Percentiles rank a stretch among this genome's conserved stretches.
phyloP scores from a whole-genome alignment of 2,797 vertebrate genomes.

The Pygocentrus nattereri region DNA sequence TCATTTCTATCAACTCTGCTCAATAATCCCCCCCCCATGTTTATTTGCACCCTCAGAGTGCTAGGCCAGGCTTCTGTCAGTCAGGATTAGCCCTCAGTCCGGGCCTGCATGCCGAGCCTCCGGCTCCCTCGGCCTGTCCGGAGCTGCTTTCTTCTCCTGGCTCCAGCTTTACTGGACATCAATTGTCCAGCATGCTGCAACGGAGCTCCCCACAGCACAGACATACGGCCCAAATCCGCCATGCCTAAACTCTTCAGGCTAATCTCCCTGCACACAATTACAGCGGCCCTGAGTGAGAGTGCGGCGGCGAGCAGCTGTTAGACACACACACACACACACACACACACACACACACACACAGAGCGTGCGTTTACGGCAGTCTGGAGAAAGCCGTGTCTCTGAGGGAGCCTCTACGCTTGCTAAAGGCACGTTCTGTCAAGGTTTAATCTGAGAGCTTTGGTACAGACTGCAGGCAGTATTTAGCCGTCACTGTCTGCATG shows the following conservation, averaged over 20 bases:
- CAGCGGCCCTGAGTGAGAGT: constrained; percentile 13
- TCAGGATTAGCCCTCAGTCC: constrained; percentile 46
- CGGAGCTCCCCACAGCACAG: constrained; percentile 37
- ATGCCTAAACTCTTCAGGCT: constrained; percentile 75
- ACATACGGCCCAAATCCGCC: constrained; percentile 73
- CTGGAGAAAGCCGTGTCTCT: constrained; percentile 1
- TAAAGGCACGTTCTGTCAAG: constrained; percentile 14
- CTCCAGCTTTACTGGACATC: constrained; percentile 1
- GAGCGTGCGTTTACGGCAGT: constrained; percentile 6
- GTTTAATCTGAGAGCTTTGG: constrained; percentile 35
- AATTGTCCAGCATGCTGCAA: constrained; percentile 44
- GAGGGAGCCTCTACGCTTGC: constrained; percentile 4
- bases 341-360: constrained; percentile 16
- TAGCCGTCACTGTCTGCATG: constrained; percentile 14
- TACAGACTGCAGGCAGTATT: neutral
- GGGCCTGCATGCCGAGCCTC: neutral
- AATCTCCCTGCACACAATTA: constrained; percentile 60
- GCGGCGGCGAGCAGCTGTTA: constrained; percentile 43
- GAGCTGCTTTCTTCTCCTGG: constrained; percentile 5
- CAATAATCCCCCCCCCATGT: constrained; percentile 29
- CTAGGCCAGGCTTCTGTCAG: constrained; percentile 33
- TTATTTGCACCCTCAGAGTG: constrained; percentile 17
- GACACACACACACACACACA: constrained; percentile 21
- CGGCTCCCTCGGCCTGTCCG: constrained; percentile 18
- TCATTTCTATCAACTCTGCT: constrained; percentile 46